Conservation (phyloP, 2,113 vertebrate species). For the Phodopus roborovskii region DNA sequence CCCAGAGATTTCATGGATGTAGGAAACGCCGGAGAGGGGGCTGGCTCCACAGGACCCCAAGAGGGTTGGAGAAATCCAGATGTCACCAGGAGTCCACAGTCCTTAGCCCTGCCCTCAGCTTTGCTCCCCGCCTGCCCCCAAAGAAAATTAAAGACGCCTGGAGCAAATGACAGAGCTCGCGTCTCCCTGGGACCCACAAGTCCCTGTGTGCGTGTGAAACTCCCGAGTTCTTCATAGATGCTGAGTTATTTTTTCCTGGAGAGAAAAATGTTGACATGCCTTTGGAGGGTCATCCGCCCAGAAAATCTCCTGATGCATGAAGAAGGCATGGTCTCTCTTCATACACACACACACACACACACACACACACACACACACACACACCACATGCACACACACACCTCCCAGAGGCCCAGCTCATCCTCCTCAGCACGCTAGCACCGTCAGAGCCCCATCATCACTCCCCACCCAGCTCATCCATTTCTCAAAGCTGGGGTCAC, state of each 20-base stretch:
- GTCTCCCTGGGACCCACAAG: background rate
- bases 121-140: background rate
- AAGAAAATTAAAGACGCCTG: conserved; percentile 37
- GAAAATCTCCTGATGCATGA: conserved; percentile 44
- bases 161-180: background rate
- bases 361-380: no score
- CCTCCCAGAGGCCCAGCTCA: background rate
- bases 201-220: background rate
- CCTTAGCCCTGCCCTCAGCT: background rate
- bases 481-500: background rate
- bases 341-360: background rate
- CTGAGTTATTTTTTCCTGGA: conserved; percentile 75
- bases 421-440: background rate
- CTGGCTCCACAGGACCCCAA: background rate
- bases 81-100: background rate
- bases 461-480: background rate
- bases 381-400: no score
- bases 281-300: conserved; percentile 33
- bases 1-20: conserved; percentile 38
- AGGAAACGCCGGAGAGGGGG: background rate
- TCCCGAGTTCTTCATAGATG: background rate
- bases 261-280: conserved; percentile 69
- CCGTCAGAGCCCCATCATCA: background rate
- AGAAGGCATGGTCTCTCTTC: background rate
- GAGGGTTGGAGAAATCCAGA: conserved; percentile 51